These are phyloP conservation scores for Condylura cristata DNA, from an alignment of 2,113 vertebrate species.

Conservation along the genomic window DNA sequence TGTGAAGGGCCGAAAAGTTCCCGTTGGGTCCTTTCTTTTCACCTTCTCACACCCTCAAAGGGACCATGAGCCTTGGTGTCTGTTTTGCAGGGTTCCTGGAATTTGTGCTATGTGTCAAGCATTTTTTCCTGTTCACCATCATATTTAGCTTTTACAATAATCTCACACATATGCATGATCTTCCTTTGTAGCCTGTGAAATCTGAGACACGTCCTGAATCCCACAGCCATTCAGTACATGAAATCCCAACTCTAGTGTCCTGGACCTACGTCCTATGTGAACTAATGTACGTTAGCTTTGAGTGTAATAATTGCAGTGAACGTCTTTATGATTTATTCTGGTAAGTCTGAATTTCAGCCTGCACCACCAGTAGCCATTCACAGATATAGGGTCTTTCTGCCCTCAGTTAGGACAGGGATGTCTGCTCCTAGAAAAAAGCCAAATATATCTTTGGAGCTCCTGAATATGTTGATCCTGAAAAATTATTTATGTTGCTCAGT, in stretches of 20 bases:
- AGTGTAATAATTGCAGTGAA: background rate
- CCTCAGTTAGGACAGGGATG: background rate
- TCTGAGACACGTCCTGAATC: background rate
- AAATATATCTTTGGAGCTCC: background rate
- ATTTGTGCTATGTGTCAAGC: background rate
- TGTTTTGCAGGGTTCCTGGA: background rate
- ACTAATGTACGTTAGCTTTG: background rate
- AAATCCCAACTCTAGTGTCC: background rate
- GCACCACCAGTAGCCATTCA: background rate
- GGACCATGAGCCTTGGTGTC: background rate
- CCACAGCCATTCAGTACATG: background rate
- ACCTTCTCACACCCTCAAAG: background rate
- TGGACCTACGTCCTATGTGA: background rate
- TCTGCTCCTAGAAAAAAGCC: background rate
- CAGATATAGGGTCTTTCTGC: background rate
- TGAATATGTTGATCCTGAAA: background rate
- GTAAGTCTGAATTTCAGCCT: background rate
- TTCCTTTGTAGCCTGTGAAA: background rate
- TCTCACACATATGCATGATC: background rate
- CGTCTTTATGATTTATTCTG: background rate
- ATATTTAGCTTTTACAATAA: background rate
- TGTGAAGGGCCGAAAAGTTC: background rate
- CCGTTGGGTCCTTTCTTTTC: background rate
- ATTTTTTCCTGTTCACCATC: background rate
- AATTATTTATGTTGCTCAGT: background rate